Evolutionary conservation across 2,113 vertebrate species (phyloP).

Genomic region (Clinocottus analis): DNA sequence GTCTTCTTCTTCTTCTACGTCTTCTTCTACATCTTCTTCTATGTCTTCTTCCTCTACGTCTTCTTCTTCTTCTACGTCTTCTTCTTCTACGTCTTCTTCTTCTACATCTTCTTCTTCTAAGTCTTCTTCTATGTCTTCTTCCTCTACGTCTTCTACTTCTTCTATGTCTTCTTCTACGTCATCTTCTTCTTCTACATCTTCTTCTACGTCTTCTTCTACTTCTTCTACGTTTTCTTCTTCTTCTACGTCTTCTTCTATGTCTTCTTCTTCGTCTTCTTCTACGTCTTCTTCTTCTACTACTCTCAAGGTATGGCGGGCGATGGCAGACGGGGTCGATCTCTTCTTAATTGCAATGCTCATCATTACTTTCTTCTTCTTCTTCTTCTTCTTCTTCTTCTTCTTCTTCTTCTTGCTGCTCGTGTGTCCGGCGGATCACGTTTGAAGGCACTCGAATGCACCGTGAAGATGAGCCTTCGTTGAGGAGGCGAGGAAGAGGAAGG

Average conservation of each 20-base stretch:
- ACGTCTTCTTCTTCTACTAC: constrained; percentile 12
- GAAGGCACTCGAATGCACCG: constrained; percentile 51
- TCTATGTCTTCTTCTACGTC: constrained; percentile 10
- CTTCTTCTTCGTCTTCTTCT: constrained; percentile 7
- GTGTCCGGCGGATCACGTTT: constrained; percentile 16
- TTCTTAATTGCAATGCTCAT: too few species aligned
- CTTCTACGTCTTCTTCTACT: constrained; percentile 8
- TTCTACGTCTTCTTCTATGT: too few species aligned
- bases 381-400: constrained; percentile 24
- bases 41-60: too few species aligned
- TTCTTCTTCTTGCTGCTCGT: background rate
- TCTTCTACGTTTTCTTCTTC: constrained; percentile 13
- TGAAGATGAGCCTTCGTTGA: constrained; percentile 44
- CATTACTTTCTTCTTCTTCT: too few species aligned
- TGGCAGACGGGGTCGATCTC: too few species aligned
- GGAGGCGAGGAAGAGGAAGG: background rate
- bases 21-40: constrained; percentile 6
- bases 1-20: constrained; percentile 10
- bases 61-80: background rate
- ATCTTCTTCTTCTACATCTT: background rate
- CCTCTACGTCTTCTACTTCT: constrained; percentile 11
- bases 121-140: constrained; percentile 14
- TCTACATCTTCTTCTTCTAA: constrained; percentile 13
- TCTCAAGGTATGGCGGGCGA: too few species aligned
- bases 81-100: constrained; percentile 7